Evolutionary conservation across 2,888 invertebrate species (phyloP).

Genomic region (Polydrusus tereticollis): DNA sequence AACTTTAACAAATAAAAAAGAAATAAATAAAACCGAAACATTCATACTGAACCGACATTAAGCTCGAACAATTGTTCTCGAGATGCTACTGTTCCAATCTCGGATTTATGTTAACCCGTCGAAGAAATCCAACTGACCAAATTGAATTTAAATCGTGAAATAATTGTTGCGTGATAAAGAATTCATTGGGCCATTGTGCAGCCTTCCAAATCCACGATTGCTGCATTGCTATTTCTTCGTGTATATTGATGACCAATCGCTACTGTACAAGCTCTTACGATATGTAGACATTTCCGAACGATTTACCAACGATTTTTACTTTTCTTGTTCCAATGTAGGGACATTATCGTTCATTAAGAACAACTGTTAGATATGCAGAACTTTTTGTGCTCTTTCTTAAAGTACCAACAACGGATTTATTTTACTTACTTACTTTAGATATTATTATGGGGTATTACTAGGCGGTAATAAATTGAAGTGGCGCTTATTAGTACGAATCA

Average conservation of each 20-base stretch:
- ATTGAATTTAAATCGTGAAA: slow-evolving; percentile 50
- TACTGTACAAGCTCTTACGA: slow-evolving; percentile 61
- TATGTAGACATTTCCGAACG: slow-evolving; percentile 52
- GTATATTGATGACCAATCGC: slow-evolving; percentile 67
- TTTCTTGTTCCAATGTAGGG: too few relatives aligned
- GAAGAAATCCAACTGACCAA: slow-evolving; percentile 58
- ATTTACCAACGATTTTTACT: slow-evolving; percentile 40
- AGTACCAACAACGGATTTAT: too few relatives aligned
- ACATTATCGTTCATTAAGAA: too few relatives aligned
- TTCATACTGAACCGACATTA: slow-evolving; percentile 66
- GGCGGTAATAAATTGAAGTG: too few relatives aligned
- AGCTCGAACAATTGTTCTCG: slow-evolving; percentile 67
- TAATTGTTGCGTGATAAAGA: slow-evolving; percentile 57
- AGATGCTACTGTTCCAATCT: slow-evolving; percentile 66
- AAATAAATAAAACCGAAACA: slow-evolving; percentile 60
- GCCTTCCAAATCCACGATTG: slow-evolving; percentile 62
- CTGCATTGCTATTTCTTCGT: slow-evolving; percentile 66
- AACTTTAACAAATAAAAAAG: slow-evolving; percentile 24
- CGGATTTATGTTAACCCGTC: slow-evolving; percentile 65
- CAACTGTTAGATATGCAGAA: too few relatives aligned
- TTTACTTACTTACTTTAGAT: too few relatives aligned
- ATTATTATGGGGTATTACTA: too few relatives aligned
- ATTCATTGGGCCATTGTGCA: slow-evolving; percentile 56
- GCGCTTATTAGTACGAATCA: too few relatives aligned
- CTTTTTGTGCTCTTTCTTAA: too few relatives aligned